phyloP scores from a whole-genome alignment of 2,797 vertebrate species.

The Coreius guichenoti region DNA sequence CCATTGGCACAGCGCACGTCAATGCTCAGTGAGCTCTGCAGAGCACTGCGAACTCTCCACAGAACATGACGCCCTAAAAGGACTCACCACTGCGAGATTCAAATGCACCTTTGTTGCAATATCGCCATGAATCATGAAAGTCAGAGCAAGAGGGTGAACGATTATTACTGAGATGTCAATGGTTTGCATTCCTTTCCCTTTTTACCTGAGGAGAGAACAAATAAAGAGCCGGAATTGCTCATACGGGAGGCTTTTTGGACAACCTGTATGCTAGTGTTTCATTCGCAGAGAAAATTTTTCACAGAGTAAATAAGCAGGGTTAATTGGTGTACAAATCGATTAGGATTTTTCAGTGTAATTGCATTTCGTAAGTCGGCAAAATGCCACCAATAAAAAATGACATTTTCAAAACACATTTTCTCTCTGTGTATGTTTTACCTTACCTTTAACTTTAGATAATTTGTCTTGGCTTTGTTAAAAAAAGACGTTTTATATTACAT shows the following conservation, averaged over 20 bases:
- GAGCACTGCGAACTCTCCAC: slow-evolving; percentile 12
- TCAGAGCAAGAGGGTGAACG: not conserved
- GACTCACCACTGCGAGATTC: not conserved
- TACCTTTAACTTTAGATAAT: not conserved
- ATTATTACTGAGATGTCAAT: not conserved
- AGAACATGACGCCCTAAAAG: not conserved
- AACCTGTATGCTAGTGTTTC: not conserved
- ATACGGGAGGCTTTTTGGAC: not conserved
- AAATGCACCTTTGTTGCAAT: slow-evolving; percentile 6
- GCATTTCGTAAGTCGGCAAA: not conserved
- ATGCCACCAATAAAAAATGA: not conserved
- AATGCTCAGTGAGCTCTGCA: slow-evolving; percentile 5
- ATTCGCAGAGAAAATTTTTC: not conserved
- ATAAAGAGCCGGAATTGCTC: not conserved
- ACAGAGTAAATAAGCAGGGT: slow-evolving; percentile 8
- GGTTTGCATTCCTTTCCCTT: not conserved
- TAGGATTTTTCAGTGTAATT: not conserved
- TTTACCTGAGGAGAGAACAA: not conserved
- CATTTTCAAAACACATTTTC: not conserved
- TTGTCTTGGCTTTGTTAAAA: not conserved
- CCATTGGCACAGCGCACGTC: slow-evolving; percentile 14
- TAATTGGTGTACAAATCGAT: slow-evolving; percentile 15
- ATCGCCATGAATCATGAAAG: not conserved
- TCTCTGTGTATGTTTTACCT: not conserved
- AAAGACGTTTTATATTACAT: not conserved